Percentiles rank a stretch among this genome's conserved stretches.
phyloP scores from a whole-genome alignment of 1,140 invertebrate genomes.

The Holcopasites calliopsidis region DNA sequence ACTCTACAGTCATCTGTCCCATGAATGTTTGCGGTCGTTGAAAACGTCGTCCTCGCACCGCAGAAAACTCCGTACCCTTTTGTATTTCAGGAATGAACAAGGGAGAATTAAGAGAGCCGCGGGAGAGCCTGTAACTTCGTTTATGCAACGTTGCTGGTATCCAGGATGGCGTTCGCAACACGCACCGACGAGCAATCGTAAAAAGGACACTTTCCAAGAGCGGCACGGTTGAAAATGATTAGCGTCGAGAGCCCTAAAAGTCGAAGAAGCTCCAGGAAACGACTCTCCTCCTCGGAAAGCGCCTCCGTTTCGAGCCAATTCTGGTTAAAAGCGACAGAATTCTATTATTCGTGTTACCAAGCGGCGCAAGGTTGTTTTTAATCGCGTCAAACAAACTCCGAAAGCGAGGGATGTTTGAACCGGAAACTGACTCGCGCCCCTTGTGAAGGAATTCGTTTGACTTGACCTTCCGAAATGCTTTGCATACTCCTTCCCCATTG shows the following conservation, averaged over 20 bases:
- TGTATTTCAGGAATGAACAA: neutral
- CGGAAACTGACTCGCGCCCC: neutral
- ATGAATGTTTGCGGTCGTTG: no score
- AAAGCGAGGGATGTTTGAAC: slow-evolving; percentile 1
- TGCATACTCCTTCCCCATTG: no score
- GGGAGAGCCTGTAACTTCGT: slow-evolving; percentile 8
- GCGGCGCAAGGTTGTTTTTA: slow-evolving; percentile 19
- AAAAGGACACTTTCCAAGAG: neutral
- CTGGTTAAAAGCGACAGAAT: neutral
- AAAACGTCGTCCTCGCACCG: neutral
- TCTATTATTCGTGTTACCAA: slow-evolving; percentile 31
- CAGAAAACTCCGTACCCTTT: neutral
- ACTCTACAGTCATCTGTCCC: no score
- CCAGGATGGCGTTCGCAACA: neutral
- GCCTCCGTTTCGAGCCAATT: neutral
- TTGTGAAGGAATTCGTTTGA: neutral
- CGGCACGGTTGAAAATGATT: neutral
- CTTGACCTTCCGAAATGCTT: no score
- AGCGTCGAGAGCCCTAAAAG: neutral
- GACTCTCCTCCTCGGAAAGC: neutral
- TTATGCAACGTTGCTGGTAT: neutral
- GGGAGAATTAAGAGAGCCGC: slow-evolving; percentile 1
- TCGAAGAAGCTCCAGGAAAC: neutral
- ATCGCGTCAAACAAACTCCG: slow-evolving; percentile 1
- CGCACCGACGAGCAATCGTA: slow-evolving; percentile 5